Evolutionary conservation across 2,113 vertebrate species (phyloP), one percentile per base, ranked within the genome.

Genomic region (Pterophyllum scalare): DNA sequence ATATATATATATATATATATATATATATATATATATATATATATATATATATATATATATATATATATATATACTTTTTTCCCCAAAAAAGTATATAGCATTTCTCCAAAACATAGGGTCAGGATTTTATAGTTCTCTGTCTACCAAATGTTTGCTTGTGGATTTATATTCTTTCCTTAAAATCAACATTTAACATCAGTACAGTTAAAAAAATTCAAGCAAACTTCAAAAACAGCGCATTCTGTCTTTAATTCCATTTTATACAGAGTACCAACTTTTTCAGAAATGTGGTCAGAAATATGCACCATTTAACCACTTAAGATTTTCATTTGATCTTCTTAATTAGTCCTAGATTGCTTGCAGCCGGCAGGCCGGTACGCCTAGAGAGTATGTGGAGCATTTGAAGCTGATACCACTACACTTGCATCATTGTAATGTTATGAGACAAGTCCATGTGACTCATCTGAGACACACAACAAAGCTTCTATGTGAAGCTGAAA

Each of bases 371-470:
- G 38, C 77, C 60, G 38, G 28, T 22, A 54, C 20, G 58, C 11
- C 40, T 7, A 31, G 20, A 64, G 28, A 62, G 46, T 54, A 0
- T 65, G 52, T 33, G 10, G 56, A 24, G 14, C 14, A 19, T 59
- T 33, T 74, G 57, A 74, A 60, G 56, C 33, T 46, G 72, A 64
- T 43, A 64, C 46, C 49, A 76, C 33, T 7, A 43, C 49, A 58
- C 72, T 76, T 64, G 20, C 33, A 76, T 82, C 59, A 61, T 35
- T 82, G 46, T 75, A 57, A 76, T 31, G 26, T 62, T 58, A 62
- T 75, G 49, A 61, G 64, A 54, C 43, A 13, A 46, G 52, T 46
- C 24, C 52, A 80, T 67, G 78, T 67, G 78, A 76, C 70, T 62
- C 67, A 75, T 56, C 49, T 19, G 59, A 62, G 59, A 56, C 59